Conservation (phyloP, 2,888 invertebrate genomes). For the Crioceris asparagi region DNA sequence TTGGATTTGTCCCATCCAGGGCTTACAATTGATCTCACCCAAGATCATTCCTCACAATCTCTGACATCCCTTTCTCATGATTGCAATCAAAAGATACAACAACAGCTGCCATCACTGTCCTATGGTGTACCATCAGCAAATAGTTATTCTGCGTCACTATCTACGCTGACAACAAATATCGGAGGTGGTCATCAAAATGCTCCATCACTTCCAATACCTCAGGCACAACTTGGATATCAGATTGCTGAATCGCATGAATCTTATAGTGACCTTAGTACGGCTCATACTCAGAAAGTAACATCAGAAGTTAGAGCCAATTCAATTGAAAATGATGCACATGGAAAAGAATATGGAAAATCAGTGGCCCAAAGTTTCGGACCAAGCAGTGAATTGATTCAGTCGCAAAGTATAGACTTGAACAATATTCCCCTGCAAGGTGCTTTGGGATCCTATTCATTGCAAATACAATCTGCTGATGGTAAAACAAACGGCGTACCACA, state of each 20-base stretch:
- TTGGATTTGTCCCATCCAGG: conserved; percentile 27
- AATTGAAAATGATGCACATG: conserved; percentile 22
- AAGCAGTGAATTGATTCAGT: conserved; percentile 32
- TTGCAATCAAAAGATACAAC: conserved; percentile 31
- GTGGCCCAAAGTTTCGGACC: conserved; percentile 32
- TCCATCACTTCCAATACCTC: conserved; percentile 13
- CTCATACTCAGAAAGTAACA: conserved; percentile 30
- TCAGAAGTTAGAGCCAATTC: conserved; percentile 22
- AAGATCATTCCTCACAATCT: conserved; percentile 8
- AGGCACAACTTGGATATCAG: conserved; percentile 18
- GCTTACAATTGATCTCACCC: conserved; percentile 26
- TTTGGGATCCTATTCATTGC: conserved; percentile 58
- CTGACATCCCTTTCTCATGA: conserved; percentile 19
- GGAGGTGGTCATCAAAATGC: conserved; percentile 16
- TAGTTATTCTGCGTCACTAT: conserved; percentile 26
- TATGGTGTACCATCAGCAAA: conserved; percentile 41
- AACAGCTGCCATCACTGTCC: conserved; percentile 29
- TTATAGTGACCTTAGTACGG: conserved; percentile 24
- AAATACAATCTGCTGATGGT: conserved; percentile 62
- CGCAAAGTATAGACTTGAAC: conserved; percentile 35
- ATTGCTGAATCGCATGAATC: conserved; percentile 26
- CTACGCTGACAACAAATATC: neutral
- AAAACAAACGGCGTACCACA: conserved; percentile 49
- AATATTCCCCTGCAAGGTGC: conserved; percentile 47
- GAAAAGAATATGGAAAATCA: conserved; percentile 30